Conservation (phyloP, 2,113 vertebrate species). For the Ceyx margarethae region DNA sequence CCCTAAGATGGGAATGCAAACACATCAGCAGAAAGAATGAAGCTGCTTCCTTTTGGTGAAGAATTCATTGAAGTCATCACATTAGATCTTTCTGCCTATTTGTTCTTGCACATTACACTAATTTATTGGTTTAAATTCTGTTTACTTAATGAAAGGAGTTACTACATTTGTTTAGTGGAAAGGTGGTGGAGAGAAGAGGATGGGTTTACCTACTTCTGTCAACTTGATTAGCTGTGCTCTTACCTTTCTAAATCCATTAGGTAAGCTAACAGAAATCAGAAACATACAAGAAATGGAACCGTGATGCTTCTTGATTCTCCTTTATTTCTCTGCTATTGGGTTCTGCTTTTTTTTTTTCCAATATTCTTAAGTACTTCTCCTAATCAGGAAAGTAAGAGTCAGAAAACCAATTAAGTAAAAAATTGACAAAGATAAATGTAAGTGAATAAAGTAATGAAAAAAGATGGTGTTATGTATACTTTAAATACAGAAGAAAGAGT, state of each 20-base stretch:
- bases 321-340: background rate
- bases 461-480: background rate
- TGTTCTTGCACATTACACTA: background rate
- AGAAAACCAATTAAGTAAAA: background rate
- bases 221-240: background rate
- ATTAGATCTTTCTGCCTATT: background rate
- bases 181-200: background rate
- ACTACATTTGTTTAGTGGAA: background rate
- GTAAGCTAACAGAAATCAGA: background rate
- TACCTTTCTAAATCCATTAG: background rate
- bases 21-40: background rate
- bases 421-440: background rate
- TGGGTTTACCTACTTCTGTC: background rate
- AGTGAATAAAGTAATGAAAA: background rate
- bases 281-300: background rate
- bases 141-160: background rate
- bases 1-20: background rate
- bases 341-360: background rate
- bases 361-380: background rate
- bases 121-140: background rate
- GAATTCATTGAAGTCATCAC: background rate
- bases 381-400: background rate
- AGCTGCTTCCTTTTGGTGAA: background rate
- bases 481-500: conserved; percentile 22
- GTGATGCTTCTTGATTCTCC: background rate